phyloP scores from a whole-genome alignment of 2,888 invertebrate species.

The Endomychus coccineus region DNA sequence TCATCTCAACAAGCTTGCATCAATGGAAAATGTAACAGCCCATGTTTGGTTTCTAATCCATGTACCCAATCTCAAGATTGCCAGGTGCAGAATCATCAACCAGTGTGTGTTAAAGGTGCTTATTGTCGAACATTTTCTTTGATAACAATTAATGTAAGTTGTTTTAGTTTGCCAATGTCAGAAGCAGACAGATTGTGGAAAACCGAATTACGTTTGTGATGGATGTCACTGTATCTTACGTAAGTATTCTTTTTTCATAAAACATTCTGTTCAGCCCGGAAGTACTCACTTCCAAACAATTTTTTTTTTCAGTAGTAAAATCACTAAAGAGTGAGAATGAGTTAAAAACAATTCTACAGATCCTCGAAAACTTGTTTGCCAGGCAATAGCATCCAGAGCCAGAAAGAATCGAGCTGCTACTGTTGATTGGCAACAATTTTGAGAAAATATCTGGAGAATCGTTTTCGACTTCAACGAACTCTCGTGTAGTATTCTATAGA shows the following conservation, averaged over 20 bases:
- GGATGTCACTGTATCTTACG: conserved; percentile 62
- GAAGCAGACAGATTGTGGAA: conserved; percentile 57
- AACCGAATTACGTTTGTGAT: conserved; percentile 54
- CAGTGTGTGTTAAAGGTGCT: conserved; percentile 73
- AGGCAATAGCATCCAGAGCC: no score
- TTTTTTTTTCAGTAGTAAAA: no score
- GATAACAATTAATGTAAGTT: conserved; percentile 8
- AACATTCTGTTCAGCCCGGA: not conserved
- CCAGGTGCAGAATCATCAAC: conserved; percentile 73
- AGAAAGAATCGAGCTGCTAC: no score
- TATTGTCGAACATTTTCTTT: conserved; percentile 1
- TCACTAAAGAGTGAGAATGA: no score
- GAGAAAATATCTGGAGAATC: no score
- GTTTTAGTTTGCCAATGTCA: conserved; percentile 62
- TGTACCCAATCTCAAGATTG: conserved; percentile 71
- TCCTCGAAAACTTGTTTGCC: no score
- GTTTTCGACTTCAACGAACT: no score
- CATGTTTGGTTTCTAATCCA: conserved; percentile 68
- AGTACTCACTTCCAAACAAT: no score
- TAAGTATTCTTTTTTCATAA: conserved; percentile 40
- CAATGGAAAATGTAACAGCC: conserved; percentile 71
- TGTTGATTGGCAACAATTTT: no score
- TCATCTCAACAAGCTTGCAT: conserved; percentile 70
- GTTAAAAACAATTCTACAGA: no score
- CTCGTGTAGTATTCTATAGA: no score